Evolutionary conservation across 2,113 vertebrate species (phyloP).

Genomic region (Sinocyclocheilus grahami): DNA sequence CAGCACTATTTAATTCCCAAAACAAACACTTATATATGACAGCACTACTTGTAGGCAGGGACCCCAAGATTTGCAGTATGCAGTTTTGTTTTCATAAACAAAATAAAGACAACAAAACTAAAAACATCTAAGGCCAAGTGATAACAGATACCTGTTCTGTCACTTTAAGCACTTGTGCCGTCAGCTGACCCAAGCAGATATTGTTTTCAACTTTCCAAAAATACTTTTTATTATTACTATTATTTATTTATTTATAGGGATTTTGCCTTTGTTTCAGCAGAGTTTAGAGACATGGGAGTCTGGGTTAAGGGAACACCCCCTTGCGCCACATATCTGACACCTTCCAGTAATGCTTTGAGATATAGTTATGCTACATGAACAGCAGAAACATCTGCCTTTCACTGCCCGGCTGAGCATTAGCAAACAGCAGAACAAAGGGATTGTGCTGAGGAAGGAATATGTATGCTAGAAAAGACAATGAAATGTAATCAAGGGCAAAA

Average conservation of each 20-base stretch:
- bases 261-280: neutral
- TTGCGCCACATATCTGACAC: neutral
- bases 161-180: neutral
- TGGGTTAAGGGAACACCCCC: neutral
- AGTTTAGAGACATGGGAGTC: neutral
- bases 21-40: no score
- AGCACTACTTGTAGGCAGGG: no score
- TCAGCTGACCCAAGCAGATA: neutral
- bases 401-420: slow-evolving; percentile 9
- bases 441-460: neutral
- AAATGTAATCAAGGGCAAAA: slow-evolving; percentile 50
- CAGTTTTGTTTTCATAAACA: no score
- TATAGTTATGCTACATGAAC: slow-evolving; percentile 35
- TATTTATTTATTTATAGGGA: neutral
- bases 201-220: neutral
- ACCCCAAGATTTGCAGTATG: no score
- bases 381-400: slow-evolving; percentile 44
- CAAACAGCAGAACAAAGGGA: neutral
- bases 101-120: no score
- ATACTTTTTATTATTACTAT: no score
- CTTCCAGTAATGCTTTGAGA: slow-evolving; percentile 11
- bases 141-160: neutral
- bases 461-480: slow-evolving; percentile 24
- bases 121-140: no score
- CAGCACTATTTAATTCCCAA: no score